Evolutionary conservation across 2,113 vertebrate species (phyloP), one percentile per base, ranked within the genome.

Genomic region (Xerus inauris): DNA sequence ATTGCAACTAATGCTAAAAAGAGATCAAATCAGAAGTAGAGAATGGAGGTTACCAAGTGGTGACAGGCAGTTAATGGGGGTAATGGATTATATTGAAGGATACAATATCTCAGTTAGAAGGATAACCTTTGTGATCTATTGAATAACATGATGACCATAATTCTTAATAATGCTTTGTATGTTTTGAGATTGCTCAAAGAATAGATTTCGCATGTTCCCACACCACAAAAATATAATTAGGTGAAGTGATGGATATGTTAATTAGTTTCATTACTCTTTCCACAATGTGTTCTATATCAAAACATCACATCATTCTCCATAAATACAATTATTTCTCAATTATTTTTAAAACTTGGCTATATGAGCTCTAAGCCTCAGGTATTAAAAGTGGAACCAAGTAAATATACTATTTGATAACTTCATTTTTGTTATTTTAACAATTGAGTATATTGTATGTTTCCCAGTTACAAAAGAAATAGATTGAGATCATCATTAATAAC

Each of bases 331-430:
- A 85, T 59, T 79, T 71, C 32, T 77, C 59, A 91, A 40, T 42
- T 42, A n/a, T 47, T 82, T 89, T 88, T 88, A 32, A 65, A 89
- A 77, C 28, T 26, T 57, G 32, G 69, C 16, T 94, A 79, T 12
- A 45, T 73, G 20, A 84, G 7, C 42, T 93, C 8, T 82, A 72
- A 86, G 12, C 28, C 38, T 82, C 80, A 22, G 2, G 26, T 51
- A 51, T 89, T 91, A 69, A 94, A 96, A 64, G 49, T 82, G 28
- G 5, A 87, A 72, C 12, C 77, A 87, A 40, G 20, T 26, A 94
- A 87, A 49, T 90, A 83, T 19, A 14, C 22, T 89, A 1, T 73
- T 90, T 64, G 8, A 3, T 67, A 87, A 19, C 28, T 83, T 49
- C 12, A 75, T 51, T 90, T 87, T 57, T 85, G 8, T 80, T 80